Conservation (phyloP, 1,140 invertebrate genomes). For the Lanistes nyassanus region DNA sequence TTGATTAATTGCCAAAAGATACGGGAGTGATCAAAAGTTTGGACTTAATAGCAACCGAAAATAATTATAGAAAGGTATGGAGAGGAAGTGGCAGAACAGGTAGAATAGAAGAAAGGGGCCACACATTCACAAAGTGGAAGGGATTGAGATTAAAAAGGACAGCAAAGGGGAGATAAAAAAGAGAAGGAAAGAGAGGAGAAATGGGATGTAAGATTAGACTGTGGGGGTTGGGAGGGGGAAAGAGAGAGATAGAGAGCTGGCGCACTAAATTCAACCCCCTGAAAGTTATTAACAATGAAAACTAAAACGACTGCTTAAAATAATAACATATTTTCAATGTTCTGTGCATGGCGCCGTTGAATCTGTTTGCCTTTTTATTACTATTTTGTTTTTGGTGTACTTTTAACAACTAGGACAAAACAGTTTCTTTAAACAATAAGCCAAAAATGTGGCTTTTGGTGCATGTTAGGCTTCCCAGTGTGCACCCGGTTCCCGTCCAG, state of each 20-base stretch:
- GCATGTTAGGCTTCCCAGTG: too few species aligned
- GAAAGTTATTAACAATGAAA: neutral
- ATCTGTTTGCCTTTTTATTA: too few species aligned
- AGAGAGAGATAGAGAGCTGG: constrained; percentile 1
- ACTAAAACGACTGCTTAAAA: neutral
- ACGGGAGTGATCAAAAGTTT: too few species aligned
- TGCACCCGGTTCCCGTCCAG: too few species aligned
- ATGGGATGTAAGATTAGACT: neutral
- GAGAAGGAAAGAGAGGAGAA: neutral
- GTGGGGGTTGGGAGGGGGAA: neutral
- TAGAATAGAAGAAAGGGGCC: too few species aligned
- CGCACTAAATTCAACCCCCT: neutral
- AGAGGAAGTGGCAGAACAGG: too few species aligned
- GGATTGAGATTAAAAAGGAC: neutral
- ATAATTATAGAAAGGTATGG: too few species aligned
- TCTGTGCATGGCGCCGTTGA: too few species aligned
- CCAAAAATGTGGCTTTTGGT: too few species aligned
- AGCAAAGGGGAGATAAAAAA: neutral
- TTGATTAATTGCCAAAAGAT: too few species aligned
- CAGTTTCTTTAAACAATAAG: neutral
- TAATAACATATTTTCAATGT: neutral
- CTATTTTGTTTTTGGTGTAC: too few species aligned
- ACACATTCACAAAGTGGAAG: neutral
- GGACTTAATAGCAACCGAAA: too few species aligned
- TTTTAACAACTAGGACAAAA: neutral